Evolutionary conservation across 1,140 invertebrate species (phyloP).

Genomic region (Drosophila pachea): DNA sequence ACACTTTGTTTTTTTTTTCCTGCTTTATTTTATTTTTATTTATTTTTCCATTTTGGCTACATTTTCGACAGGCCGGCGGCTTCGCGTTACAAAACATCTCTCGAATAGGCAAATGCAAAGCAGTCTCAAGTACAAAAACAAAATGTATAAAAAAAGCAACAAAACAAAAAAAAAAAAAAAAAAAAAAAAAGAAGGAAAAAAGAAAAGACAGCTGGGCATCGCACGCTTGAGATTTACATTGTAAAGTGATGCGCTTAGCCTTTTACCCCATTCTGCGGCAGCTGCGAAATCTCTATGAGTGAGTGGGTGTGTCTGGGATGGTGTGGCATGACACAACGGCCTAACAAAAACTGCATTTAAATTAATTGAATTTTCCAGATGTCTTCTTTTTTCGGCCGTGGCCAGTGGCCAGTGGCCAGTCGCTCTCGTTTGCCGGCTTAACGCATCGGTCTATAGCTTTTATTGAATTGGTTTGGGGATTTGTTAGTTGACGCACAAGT

Average conservation of each 20-base stretch:
- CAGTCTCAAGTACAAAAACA: constrained; percentile 22
- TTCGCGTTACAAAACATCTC: constrained; percentile 60
- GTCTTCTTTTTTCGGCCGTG: constrained; percentile 38
- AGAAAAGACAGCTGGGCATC: constrained; percentile 52
- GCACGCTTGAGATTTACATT: constrained; percentile 77
- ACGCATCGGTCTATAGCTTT: constrained; percentile 58
- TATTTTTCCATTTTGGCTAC: background rate
- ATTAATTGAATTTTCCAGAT: constrained; percentile 73
- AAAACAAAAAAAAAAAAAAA: constrained; percentile 41
- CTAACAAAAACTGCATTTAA: constrained; percentile 72
- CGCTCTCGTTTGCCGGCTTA: background rate
- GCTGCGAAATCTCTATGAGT: background rate
- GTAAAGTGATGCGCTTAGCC: constrained; percentile 67
- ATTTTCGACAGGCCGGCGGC: constrained; percentile 44
- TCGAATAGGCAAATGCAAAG: constrained; percentile 49
- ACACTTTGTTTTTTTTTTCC: constrained; percentile 8
- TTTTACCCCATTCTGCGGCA: constrained; percentile 8
- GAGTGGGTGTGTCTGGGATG: constrained; percentile 7
- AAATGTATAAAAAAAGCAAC: background rate
- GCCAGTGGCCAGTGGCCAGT: background rate
- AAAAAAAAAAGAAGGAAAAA: constrained; percentile 24
- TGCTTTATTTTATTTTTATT: background rate
- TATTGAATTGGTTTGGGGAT: constrained; percentile 76
- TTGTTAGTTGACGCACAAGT: constrained; percentile 70
- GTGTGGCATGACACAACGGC: constrained; percentile 19